These are phyloP conservation scores for Spodoptera frugiperda DNA, from an alignment of 1,140 invertebrate genomes.

Conservation along the genomic window DNA sequence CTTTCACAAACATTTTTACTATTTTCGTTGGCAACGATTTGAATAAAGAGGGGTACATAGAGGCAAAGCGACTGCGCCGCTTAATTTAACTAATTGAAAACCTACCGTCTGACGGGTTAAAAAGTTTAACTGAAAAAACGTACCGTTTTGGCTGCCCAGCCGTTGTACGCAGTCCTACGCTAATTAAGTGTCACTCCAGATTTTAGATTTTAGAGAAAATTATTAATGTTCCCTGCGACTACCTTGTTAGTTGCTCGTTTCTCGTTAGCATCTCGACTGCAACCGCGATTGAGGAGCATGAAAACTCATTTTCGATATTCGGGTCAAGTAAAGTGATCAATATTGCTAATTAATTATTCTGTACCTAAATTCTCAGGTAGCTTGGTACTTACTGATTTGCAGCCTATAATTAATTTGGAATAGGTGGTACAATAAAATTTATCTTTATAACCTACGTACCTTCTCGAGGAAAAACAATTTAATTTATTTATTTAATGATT, in stretches of 20 bases:
- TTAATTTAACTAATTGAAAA: conserved; percentile 54
- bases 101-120: conserved; percentile 36
- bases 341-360: too few species aligned
- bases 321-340: not conserved
- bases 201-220: conserved; percentile 19
- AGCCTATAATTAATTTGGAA: too few species aligned
- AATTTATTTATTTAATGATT: too few species aligned
- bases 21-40: conserved; percentile 9
- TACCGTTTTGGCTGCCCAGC: conserved; percentile 29
- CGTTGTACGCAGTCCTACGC: conserved; percentile 17
- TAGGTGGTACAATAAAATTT: too few species aligned
- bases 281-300: too few species aligned
- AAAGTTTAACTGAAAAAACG: conserved; percentile 48
- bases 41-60: conserved; percentile 9
- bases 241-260: conserved; percentile 5
- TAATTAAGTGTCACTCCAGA: conserved; percentile 48
- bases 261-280: too few species aligned
- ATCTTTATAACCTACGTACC: too few species aligned
- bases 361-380: too few species aligned
- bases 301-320: too few species aligned
- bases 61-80: conserved; percentile 32
- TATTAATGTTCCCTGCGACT: not conserved
- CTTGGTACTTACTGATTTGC: too few species aligned
- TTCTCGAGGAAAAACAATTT: too few species aligned
- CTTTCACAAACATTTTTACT: not conserved